phyloP scores from a whole-genome alignment of 2,888 invertebrate genomes.

The Lepetodrilus schrolli region DNA sequence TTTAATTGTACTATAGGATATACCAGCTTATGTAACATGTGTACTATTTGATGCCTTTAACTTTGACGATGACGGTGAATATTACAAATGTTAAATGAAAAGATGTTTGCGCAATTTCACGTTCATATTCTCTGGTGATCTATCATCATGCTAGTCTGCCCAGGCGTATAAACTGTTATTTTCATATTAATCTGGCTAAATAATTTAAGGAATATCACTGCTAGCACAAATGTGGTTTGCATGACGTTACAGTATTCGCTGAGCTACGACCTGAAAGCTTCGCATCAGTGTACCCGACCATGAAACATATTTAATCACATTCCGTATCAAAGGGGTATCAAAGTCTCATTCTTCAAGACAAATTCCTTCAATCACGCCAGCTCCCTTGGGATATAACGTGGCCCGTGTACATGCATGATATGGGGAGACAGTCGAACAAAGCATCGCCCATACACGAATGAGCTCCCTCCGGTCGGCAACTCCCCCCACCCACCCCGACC shows the following conservation, averaged over 20 bases:
- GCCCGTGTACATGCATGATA: conserved; percentile 3
- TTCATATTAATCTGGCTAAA: conserved; percentile 17
- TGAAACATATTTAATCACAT: not conserved
- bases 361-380: not conserved
- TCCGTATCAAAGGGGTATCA: not conserved
- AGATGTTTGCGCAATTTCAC: too few relatives aligned
- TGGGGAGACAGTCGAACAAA: not conserved
- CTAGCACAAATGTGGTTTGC: not conserved
- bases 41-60: too few relatives aligned
- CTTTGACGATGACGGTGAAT: too few relatives aligned
- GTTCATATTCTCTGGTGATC: too few relatives aligned
- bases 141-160: too few relatives aligned
- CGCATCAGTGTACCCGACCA: not conserved
- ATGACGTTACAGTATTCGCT: not conserved
- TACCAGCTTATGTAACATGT: too few relatives aligned
- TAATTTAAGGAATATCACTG: conserved; percentile 8
- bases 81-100: too few relatives aligned
- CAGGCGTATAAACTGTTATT: too few relatives aligned
- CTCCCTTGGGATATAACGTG: not conserved
- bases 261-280: not conserved
- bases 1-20: too few relatives aligned
- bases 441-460: not conserved
- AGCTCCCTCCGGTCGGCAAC: too few relatives aligned
- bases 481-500: too few relatives aligned
- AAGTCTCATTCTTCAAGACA: not conserved